Conservation (phyloP, 92 coral and sea anemone species). For the Porites evermanni region DNA sequence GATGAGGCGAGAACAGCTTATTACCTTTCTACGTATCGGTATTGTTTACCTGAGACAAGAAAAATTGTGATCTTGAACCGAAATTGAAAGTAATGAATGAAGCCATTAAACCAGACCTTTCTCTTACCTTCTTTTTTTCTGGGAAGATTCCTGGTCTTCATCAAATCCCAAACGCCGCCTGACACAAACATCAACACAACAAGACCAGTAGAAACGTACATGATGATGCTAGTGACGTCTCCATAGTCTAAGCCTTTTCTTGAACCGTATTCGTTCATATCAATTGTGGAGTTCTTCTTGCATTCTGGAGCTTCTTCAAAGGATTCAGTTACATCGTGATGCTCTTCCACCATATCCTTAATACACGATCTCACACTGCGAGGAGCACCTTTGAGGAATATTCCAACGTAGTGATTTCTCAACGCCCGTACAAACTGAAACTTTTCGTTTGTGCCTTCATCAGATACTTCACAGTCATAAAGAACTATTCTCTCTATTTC, state of each 20-base stretch:
- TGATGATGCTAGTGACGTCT: neutral
- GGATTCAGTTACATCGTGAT: no score
- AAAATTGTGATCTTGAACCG: no score
- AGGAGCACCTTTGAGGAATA: neutral
- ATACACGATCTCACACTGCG: no score
- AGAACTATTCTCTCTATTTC: neutral
- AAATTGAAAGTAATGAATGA: no score
- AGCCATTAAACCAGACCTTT: no score
- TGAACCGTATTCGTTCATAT: neutral
- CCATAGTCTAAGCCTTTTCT: neutral
- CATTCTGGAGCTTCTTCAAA: no score
- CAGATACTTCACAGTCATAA: neutral
- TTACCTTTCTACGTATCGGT: no score
- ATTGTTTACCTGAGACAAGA: no score
- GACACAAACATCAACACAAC: neutral
- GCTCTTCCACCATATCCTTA: no score
- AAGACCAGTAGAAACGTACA: neutral
- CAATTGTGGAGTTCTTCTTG: neutral
- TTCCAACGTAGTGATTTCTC: neutral
- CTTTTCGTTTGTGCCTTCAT: neutral
- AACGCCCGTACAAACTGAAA: neutral
- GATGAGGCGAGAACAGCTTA: no score
- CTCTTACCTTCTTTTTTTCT: neutral
- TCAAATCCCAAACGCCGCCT: conserved; percentile 13
- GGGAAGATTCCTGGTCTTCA: neutral